These are phyloP conservation scores for Bombylius major DNA, from an alignment of 2,888 invertebrate species.

Conservation along the genomic window DNA sequence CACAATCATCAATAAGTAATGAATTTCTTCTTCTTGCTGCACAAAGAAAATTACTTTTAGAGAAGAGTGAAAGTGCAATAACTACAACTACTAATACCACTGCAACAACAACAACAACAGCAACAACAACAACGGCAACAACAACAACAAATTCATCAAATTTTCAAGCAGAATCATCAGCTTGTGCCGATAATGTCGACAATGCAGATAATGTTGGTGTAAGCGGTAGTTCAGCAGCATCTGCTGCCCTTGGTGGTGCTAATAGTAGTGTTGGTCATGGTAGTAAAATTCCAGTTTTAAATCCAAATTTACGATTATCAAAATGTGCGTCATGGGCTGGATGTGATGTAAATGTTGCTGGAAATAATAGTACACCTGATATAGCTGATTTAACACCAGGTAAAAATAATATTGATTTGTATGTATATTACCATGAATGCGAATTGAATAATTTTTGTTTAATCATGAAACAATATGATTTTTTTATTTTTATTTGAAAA, in stretches of 20 bases:
- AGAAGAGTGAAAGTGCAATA: background rate
- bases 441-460: too few relatives aligned
- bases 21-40: background rate
- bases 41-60: background rate
- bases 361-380: constrained; percentile 21
- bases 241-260: background rate
- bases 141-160: constrained; percentile 9
- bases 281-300: constrained; percentile 52
- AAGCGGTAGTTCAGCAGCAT: background rate
- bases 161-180: background rate
- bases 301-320: constrained; percentile 45
- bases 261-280: constrained; percentile 15
- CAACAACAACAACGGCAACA: constrained; percentile 8
- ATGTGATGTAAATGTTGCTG: constrained; percentile 32
- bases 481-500: too few relatives aligned
- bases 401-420: constrained; percentile 21
- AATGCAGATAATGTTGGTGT: background rate
- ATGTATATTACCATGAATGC: background rate
- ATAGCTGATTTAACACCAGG: constrained; percentile 45
- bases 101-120: background rate
- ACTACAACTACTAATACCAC: background rate
- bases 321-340: constrained; percentile 62
- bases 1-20: background rate
- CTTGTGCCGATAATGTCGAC: too few relatives aligned
- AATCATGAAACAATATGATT: too few relatives aligned